Percentiles rank a stretch among this genome's conserved stretches.
phyloP scores from a whole-genome alignment of 1,140 invertebrate species.

The Pseudomyrmex concolor region DNA sequence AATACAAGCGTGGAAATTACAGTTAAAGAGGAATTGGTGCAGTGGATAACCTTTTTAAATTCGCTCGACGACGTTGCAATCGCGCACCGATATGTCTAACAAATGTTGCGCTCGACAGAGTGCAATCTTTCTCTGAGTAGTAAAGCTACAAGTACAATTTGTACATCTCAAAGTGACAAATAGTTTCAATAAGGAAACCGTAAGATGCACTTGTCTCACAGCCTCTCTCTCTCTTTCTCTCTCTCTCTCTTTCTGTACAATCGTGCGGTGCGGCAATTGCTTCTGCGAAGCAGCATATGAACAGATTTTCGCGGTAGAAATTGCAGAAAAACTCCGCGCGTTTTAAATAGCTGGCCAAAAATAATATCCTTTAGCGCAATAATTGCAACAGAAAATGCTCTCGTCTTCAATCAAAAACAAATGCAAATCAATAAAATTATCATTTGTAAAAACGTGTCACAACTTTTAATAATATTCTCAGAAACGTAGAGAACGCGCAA shows the following conservation, averaged over 20 bases:
- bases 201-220: conserved; percentile 28
- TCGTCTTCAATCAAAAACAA: not conserved
- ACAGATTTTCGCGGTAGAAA: not conserved
- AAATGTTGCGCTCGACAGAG: conserved; percentile 15
- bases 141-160: conserved; percentile 38
- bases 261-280: conserved; percentile 16
- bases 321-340: not conserved
- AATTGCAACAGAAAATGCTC: not conserved
- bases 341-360: conserved; percentile 4
- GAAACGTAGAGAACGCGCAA: not conserved
- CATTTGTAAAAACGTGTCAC: not conserved
- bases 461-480: not conserved
- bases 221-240: not conserved
- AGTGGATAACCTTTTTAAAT: not conserved
- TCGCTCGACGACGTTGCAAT: conserved; percentile 1
- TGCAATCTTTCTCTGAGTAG: conserved; percentile 44
- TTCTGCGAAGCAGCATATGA: not conserved
- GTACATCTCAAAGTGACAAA: conserved; percentile 38
- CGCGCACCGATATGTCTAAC: conserved; percentile 25
- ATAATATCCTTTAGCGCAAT: not conserved
- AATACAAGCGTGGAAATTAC: too few relatives aligned
- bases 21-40: not conserved
- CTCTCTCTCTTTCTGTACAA: too few relatives aligned
- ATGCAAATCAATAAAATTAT: not conserved
- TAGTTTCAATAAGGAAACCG: conserved; percentile 46